These are phyloP conservation scores for Philantomba maxwellii DNA, from an alignment of 2,113 vertebrate species.

Conservation along the genomic window DNA sequence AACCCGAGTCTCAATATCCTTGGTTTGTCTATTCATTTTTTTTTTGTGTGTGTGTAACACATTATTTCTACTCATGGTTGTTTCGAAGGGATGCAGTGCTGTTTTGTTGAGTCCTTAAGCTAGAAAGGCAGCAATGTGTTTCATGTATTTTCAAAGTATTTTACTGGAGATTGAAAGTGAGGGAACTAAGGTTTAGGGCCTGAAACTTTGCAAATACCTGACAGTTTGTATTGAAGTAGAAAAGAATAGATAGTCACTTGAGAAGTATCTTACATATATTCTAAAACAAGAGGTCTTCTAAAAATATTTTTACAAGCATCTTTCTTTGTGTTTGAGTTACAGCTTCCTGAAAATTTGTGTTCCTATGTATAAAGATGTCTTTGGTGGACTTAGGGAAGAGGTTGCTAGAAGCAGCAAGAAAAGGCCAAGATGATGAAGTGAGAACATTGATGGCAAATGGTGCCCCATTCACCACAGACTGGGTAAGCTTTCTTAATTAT, in stretches of 20 bases:
- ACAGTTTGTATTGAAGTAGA: background rate
- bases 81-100: background rate
- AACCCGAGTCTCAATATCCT: background rate
- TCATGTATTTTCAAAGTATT: background rate
- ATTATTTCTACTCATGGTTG: background rate
- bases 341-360: conserved; percentile 39
- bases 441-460: conserved; percentile 91
- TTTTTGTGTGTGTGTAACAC: background rate
- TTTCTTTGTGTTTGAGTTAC: conserved; percentile 6
- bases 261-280: background rate
- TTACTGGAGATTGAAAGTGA: background rate
- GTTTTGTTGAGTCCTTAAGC: background rate
- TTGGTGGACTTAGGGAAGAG: conserved; percentile 94
- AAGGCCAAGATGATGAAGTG: conserved; percentile 93
- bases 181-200: fast-evolving
- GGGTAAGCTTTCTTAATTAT: conserved; percentile 79
- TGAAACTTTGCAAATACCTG: background rate
- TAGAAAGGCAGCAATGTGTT: fast-evolving
- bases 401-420: conserved; percentile 90
- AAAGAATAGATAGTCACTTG: background rate
- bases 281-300: background rate
- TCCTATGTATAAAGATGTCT: conserved; percentile 86
- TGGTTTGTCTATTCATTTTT: background rate
- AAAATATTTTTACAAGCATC: background rate
- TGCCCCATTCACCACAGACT: conserved; percentile 95